A percentile compares a stretch with the other conserved stretches of the same genome.
Evolutionary conservation across 2,797 vertebrate species (phyloP).

Genomic region (Dendrocincla tyrannina): DNA sequence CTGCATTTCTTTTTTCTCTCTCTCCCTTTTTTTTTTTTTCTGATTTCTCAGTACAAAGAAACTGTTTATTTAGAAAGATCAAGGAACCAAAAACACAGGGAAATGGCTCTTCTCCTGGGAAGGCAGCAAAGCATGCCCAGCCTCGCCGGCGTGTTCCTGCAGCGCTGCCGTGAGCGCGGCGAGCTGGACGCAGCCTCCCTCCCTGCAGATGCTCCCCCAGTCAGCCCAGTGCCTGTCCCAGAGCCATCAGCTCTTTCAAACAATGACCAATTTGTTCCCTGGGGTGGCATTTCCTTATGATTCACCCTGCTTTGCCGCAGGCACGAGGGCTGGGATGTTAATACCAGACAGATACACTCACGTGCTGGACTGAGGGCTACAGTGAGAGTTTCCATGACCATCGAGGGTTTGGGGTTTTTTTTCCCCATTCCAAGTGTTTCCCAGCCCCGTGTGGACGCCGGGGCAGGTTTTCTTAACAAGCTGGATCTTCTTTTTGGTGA

Average conservation of each 20-base stretch:
- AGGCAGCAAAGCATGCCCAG: slow-evolving; percentile 31
- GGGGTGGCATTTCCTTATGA: slow-evolving; percentile 17
- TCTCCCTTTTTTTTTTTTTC: background rate
- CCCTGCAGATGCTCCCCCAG: background rate
- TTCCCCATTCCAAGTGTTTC: background rate
- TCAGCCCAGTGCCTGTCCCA: background rate
- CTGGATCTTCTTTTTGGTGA: background rate
- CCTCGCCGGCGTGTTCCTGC: background rate
- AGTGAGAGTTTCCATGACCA: background rate
- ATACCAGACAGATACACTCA: background rate
- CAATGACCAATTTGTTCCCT: slow-evolving; percentile 7
- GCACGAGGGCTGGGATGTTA: background rate
- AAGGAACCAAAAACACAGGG: slow-evolving; percentile 29
- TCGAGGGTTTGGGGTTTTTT: too few species aligned
- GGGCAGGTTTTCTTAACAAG: background rate
- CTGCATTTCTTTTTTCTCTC: background rate
- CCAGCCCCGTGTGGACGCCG: accelerated
- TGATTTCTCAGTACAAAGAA: background rate
- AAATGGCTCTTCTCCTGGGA: background rate
- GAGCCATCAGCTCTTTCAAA: background rate
- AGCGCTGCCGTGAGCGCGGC: background rate
- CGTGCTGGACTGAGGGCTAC: background rate
- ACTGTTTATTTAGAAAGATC: slow-evolving; percentile 22
- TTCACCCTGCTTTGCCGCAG: background rate
- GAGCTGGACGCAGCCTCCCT: background rate